Base-by-base conservation (phyloP, 2,888 invertebrate species). In the Hirudinaria manillensis region DNA sequence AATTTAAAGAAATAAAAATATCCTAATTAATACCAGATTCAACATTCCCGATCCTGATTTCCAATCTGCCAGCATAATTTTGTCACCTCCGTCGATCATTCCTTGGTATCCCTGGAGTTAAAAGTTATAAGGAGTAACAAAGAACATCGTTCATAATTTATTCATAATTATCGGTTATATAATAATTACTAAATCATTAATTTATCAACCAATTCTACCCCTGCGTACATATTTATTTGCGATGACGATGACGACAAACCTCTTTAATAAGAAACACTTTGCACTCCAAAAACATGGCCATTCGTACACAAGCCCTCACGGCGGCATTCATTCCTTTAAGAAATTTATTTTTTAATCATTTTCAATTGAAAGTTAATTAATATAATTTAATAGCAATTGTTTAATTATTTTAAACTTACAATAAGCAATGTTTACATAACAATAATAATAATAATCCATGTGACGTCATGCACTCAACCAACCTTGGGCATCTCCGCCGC, bases 401-500 rank as follows among this genome's bases (percentile, higher is more conserved):
- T n/a, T n/a, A n/a, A n/a, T n/a, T n/a, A n/a, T n/a, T n/a, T n/a
- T n/a, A n/a, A n/a, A n/a, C n/a, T n/a, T n/a, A n/a, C n/a, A n/a
- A n/a, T n/a, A n/a, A n/a, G n/a, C n/a, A n/a, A n/a, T n/a, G n/a
- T n/a, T n/a, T n/a, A n/a, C n/a, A n/a, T 45, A 45, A 45, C 45
- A 45, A 36, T 36, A 36, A 45, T 45, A n/a, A 16, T 45, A 45
- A 45, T 45, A 45, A 45, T 45, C 45, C 16, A 1, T 45, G 45
- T n/a, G n/a, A n/a, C n/a, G n/a, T n/a, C n/a, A n/a, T n/a, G n/a
- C n/a, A n/a, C 45, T 45, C 45, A 45, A 7, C 10, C 45, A 10
- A 90, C 91, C 91, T 91, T 90, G 96, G 32, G 96, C 94, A 87
- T 97, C 97, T 76, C 97, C 97, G 81, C 97, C 97, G 84, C 95